Evolutionary conservation across 2,888 invertebrate genomes (phyloP), one percentile per base, ranked within the genome.

Genomic region (Acrocyrtus sp.): DNA sequence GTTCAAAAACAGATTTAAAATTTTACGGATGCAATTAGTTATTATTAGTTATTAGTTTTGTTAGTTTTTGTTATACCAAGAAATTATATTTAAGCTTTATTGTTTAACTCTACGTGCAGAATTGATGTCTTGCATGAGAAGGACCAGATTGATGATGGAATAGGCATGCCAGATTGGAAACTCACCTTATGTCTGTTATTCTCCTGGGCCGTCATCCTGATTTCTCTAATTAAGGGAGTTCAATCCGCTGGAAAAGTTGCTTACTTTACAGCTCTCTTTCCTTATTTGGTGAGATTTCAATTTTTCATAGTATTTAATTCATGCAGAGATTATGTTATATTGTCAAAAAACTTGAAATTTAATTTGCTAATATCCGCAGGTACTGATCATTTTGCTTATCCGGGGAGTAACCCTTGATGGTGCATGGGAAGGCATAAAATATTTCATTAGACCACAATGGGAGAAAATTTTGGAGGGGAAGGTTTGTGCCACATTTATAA

Each of bases 361-460:
- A n/a, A n/a, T n/a, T n/a, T n/a, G n/a, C n/a, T n/a, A n/a, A n/a
- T n/a, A n/a, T n/a, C n/a, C n/a, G n/a, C n/a, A n/a, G n/a, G 66
- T 66, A 1, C 57, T 67, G 3, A 26, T 67, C 19, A 67, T 43
- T 41, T 50, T 67, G 51, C 87, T 94, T 12, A 88, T 93, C 56
- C 83, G 86, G 27, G 86, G 86, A 5, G 81, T 84, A 10, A 85
- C 86, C 0, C 81, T 86, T 54, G 89, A 90, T 0, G 94, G 94
- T 1, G 90, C 94, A 15, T 86, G 84, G 1, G 86, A 88, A 39
- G 94, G 94, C 0, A 91, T 94, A 60, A 83, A 90, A 47, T 94
- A 91, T 85, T 94, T 94, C 82, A 85, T 95, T 63, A 89, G 88
- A 62, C 94, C 94, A 0, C 88, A 93, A 77, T 95, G 95, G 90